These are phyloP conservation scores for Homalodisca vitripennis DNA, from an alignment of 1,140 invertebrate species.

Conservation along the genomic window DNA sequence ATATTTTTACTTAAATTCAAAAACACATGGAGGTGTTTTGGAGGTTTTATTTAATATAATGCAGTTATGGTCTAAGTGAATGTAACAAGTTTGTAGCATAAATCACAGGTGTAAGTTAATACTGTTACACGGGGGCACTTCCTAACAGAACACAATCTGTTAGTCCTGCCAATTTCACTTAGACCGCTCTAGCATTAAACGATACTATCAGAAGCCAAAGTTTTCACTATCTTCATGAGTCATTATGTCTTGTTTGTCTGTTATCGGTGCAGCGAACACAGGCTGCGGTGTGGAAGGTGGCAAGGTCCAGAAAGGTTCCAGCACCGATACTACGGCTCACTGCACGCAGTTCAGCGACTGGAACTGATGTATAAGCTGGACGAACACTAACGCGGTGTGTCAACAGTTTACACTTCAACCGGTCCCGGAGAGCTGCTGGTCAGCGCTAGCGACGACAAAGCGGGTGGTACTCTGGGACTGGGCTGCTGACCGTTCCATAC, in stretches of 20 bases:
- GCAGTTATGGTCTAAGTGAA: too few relatives aligned
- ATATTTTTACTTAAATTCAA: too few relatives aligned
- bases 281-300: conserved; percentile 45
- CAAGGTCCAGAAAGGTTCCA: conserved; percentile 60
- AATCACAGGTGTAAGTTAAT: neutral
- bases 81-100: neutral
- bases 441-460: conserved; percentile 89
- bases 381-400: conserved; percentile 86
- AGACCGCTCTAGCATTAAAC: neutral
- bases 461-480: conserved; percentile 89
- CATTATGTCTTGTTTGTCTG: conserved; percentile 42
- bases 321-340: conserved; percentile 75
- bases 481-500: conserved; percentile 63
- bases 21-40: too few relatives aligned
- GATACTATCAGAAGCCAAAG: neutral
- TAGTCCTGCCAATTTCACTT: neutral
- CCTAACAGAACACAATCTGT: too few relatives aligned
- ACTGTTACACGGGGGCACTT: neutral
- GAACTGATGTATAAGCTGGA: conserved; percentile 76
- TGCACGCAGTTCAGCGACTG: conserved; percentile 79
- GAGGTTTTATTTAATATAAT: too few relatives aligned
- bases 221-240: neutral
- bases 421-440: conserved; percentile 73
- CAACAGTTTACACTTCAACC: conserved; percentile 89
- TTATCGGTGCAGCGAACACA: conserved; percentile 66